Conservation (phyloP, 1,140 invertebrate genomes). For the Sycobia sp. region DNA sequence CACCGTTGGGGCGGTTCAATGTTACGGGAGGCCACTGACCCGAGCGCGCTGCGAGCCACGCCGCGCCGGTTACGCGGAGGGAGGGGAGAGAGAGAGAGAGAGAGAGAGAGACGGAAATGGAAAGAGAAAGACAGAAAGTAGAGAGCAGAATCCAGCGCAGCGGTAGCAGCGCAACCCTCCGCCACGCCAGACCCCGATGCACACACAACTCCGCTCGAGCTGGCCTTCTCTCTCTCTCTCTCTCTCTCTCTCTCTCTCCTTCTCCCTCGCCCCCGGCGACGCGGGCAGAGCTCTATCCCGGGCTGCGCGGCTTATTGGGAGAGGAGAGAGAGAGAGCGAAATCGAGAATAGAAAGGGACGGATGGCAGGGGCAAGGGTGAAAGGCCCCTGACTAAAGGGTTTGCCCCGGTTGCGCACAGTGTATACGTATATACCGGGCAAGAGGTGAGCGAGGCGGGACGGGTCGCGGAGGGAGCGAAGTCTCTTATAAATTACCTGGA, state of each 20-base stretch:
- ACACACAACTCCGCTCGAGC: slow-evolving; percentile 5
- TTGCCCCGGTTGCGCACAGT: neutral
- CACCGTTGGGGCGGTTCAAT: slow-evolving; percentile 61
- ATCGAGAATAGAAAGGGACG: slow-evolving; percentile 1
- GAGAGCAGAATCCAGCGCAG: neutral
- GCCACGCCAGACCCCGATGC: slow-evolving; percentile 34
- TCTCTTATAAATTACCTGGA: slow-evolving; percentile 58
- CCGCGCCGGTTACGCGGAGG: slow-evolving; percentile 42
- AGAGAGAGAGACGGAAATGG: too few relatives aligned
- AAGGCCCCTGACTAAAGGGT: neutral
- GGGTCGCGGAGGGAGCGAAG: neutral
- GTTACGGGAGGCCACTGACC: slow-evolving; percentile 62
- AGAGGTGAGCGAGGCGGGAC: neutral
- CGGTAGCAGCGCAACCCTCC: too few relatives aligned
- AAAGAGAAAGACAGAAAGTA: too few relatives aligned
- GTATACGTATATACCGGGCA: too few relatives aligned
- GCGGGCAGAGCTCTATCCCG: slow-evolving; percentile 14
- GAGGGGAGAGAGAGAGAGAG: neutral
- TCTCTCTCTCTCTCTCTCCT: neutral
- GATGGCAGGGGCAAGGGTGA: neutral
- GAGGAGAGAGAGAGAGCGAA: too few relatives aligned
- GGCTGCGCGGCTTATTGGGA: neutral
- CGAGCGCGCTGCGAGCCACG: slow-evolving; percentile 45
- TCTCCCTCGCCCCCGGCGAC: too few relatives aligned
- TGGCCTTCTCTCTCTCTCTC: neutral